A percentile compares a stretch with the other conserved stretches of the same genome.
Evolutionary conservation across 2,113 vertebrate genomes (phyloP).

Genomic region (Pachycephala philippinensis): DNA sequence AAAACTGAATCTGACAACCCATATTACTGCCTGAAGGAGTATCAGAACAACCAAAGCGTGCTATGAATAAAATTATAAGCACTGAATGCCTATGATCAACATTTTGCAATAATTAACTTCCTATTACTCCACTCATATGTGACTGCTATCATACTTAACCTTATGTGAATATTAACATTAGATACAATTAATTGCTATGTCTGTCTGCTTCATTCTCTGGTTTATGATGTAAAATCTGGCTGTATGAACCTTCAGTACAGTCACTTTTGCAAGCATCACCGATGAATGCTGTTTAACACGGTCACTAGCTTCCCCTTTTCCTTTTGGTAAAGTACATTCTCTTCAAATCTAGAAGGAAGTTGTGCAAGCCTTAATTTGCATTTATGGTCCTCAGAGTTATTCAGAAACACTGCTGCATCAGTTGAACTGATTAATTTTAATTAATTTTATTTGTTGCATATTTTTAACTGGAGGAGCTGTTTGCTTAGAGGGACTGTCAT

Average conservation of each 20-base stretch:
- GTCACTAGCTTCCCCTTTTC: background rate
- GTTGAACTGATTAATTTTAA: conserved; percentile 47
- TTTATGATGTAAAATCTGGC: background rate
- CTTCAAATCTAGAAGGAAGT: background rate
- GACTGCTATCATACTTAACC: background rate
- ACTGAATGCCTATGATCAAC: background rate
- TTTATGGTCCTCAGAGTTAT: conserved; percentile 48
- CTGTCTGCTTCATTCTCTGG: background rate
- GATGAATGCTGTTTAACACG: background rate
- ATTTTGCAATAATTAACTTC: background rate
- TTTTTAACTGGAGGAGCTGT: conserved; percentile 46
- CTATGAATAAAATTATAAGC: background rate
- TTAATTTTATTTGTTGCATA: conserved; percentile 58
- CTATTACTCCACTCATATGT: background rate
- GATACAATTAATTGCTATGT: background rate
- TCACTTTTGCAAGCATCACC: background rate
- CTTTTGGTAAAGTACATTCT: background rate
- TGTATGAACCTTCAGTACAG: background rate
- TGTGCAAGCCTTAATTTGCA: conserved; percentile 60
- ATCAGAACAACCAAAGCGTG: background rate
- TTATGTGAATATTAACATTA: background rate
- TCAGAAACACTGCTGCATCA: background rate
- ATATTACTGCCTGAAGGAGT: background rate
- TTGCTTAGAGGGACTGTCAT: background rate
- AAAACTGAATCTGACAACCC: background rate